Evolutionary conservation across 2,797 vertebrate genomes (phyloP), one percentile per base, ranked within the genome.

Genomic region (Gadopsis bispinosus): DNA sequence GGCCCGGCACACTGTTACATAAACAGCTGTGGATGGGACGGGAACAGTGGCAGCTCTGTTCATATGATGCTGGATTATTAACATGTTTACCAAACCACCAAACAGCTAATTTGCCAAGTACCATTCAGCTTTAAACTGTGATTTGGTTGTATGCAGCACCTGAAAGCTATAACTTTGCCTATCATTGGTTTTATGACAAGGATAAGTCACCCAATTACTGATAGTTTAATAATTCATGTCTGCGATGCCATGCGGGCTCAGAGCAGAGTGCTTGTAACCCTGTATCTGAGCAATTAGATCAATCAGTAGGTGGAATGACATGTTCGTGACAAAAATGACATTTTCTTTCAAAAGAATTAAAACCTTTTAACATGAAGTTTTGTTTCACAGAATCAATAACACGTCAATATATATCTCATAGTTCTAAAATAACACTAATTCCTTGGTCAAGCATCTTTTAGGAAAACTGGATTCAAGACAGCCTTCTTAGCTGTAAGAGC

Each of bases 41-140:
- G 51, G 75, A 94, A 95, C 94, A 95, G 92, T 93, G 85, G 86
- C 26, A 33, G 83, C 89, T 92, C 93, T 95, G 94, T 96, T 94
- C 90, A 75, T 78, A 84, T 61, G 81, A 83, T 86, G 83, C 79
- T 83, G 84, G 80, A 85, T 92, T 93, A 93, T 93, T 94, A 92
- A 88, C 85, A 75, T 93, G 89, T 94, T 94, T 87, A 92, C 88
- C 77, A 91, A 93, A 88, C 80, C 70, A 87, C 87, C 78, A 81
- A 80, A 84, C 88, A 77, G 79, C 62, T 70, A 75, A 80, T 75
- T 80, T 80, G 82, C 84, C 84, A 88, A 87, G 74, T 48, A 48
- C 64, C 39, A n/a, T 76, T 80, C 79, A 80, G 65, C 55, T 63
- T 76, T 35, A 79, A 78, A 87, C 85, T 85, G 51, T 77, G 78